Evolutionary conservation across 2,888 invertebrate genomes (phyloP).

Genomic region (Stomorhina lunata): DNA sequence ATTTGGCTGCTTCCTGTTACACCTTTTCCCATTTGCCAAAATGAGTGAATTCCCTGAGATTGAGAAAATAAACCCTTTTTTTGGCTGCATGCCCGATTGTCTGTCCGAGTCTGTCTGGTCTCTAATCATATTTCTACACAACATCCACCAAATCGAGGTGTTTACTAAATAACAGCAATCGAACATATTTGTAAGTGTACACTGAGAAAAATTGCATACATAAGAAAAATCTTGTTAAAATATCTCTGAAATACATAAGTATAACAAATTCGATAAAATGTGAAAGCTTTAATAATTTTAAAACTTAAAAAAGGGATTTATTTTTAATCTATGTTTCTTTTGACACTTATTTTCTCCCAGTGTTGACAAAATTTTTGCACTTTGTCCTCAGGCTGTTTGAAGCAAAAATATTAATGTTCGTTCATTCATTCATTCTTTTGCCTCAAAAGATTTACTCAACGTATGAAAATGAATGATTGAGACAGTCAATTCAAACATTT

Average conservation of each 20-base stretch:
- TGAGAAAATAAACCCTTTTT: background rate
- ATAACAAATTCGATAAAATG: no score
- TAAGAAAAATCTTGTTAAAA: background rate
- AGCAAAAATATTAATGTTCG: background rate
- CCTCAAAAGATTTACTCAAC: background rate
- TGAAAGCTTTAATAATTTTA: no score
- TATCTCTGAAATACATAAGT: no score
- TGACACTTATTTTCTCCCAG: background rate
- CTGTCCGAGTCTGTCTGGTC: background rate
- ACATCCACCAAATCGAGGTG: background rate
- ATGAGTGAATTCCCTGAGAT: background rate
- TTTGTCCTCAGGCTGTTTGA: constrained; percentile 5
- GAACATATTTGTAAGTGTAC: background rate
- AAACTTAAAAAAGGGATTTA: no score
- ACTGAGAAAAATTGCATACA: background rate
- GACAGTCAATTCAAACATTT: background rate
- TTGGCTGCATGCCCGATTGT: constrained; percentile 13
- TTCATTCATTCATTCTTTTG: constrained; percentile 11
- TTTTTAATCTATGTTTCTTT: no score
- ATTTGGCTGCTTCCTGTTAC: constrained; percentile 54
- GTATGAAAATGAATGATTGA: background rate
- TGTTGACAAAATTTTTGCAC: background rate
- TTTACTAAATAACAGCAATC: constrained; percentile 23
- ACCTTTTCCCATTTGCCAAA: constrained; percentile 27
- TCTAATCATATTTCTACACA: constrained; percentile 15